phyloP scores from a whole-genome alignment of 2,888 invertebrate genomes.

The Neoaliturus tenellus region DNA sequence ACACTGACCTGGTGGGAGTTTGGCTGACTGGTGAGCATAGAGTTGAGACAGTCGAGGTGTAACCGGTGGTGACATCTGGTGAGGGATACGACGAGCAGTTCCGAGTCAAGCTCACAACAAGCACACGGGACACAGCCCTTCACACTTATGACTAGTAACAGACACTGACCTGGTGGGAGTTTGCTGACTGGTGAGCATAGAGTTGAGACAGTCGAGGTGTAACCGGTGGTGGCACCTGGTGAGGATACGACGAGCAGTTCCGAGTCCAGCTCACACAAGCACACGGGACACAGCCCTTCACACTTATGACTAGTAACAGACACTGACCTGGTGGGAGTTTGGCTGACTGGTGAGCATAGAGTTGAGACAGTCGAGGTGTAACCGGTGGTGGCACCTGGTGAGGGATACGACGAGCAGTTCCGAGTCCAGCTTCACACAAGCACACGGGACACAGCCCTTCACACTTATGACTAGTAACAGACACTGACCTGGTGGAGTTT shows the following conservation, averaged over 20 bases:
- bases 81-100: slow-evolving; percentile 76
- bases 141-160: slow-evolving; percentile 78
- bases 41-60: slow-evolving; percentile 87
- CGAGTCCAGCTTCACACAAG: slow-evolving; percentile 76
- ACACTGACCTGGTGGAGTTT: slow-evolving; percentile 83
- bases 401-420: slow-evolving; percentile 77
- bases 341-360: slow-evolving; percentile 80
- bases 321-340: slow-evolving; percentile 71
- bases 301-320: no score
- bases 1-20: slow-evolving; percentile 83
- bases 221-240: slow-evolving; percentile 84
- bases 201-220: slow-evolving; percentile 87
- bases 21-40: slow-evolving; percentile 81
- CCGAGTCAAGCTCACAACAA: slow-evolving; percentile 76
- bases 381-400: slow-evolving; percentile 83
- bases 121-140: slow-evolving; percentile 80
- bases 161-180: slow-evolving; percentile 82
- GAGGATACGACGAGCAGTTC: slow-evolving; percentile 76
- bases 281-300: slow-evolving; percentile 79
- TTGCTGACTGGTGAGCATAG: slow-evolving; percentile 81
- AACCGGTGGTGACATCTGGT: slow-evolving; percentile 84
- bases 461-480: slow-evolving; percentile 79
- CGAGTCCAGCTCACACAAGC: slow-evolving; percentile 77
- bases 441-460: slow-evolving; percentile 80
- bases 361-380: slow-evolving; percentile 88